Evolutionary conservation across 2,888 invertebrate genomes (phyloP), one percentile per base, ranked within the genome.

Genomic region (Palloptera scutellata): DNA sequence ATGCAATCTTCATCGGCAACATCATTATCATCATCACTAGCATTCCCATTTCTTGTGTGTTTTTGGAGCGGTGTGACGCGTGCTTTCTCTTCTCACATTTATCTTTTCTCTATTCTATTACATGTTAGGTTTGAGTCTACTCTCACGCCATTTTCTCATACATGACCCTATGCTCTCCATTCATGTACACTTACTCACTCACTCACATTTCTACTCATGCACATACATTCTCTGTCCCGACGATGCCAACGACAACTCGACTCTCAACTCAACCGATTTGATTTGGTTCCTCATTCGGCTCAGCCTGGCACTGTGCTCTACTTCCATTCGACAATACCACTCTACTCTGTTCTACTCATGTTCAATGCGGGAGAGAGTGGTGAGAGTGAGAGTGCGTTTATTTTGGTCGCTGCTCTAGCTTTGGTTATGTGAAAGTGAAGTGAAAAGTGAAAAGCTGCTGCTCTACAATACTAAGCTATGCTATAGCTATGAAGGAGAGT

Each of bases 391-490:
- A 42, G 67, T 68, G 65, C 15, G 62, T 62, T 67, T 68, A 59
- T 67, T 64, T 64, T 69, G 48, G 59, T 70, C 61, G 51, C 42
- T 61, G 40, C 42, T 51, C 54, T 52, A 51, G 42, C 60, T 17
- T 40, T 51, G 41, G 40, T 5, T 64, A 69, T 79, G 82, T 79
- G 80, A 81, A 81, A 81, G 80, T 81, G 81, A 81, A 78, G 80
- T 79, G 79, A 79, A 81, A 81, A 82, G 81, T 81, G 82, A 81
- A 81, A 82, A 77, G 77, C 78, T 48, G 41, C 57, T 61, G 52
- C 30, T 51, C 9, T 48, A 8, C 43, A 19, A 42, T 9, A 55
- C 51, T 58, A 42, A 51, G 53, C 59, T 64, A 51, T 41, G 48
- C 58, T 41, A 64, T n/a, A n/a, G n/a, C 64, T 64, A 64, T 59